phyloP scores from a whole-genome alignment of 2,113 vertebrate species.

The Tachycineta bicolor region DNA sequence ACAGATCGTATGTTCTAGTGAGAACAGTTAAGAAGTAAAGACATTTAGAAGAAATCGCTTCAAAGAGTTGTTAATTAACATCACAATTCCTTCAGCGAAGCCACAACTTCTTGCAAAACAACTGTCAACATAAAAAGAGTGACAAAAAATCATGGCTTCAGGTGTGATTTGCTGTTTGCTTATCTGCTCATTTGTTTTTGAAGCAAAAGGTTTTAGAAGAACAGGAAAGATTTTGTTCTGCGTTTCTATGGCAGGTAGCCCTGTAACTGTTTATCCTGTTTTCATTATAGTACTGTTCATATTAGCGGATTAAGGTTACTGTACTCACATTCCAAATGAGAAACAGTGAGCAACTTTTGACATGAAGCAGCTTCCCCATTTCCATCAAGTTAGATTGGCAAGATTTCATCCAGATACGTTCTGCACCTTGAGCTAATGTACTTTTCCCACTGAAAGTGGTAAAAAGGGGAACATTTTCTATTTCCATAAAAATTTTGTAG shows the following conservation, averaged over 20 bases:
- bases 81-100: neutral
- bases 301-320: neutral
- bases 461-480: neutral
- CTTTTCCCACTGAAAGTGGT: neutral
- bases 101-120: neutral
- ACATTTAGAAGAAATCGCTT: neutral
- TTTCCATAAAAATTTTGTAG: neutral
- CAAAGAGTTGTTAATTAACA: constrained; percentile 5
- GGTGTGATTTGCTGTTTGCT: neutral
- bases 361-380: neutral
- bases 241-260: neutral
- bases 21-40: neutral
- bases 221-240: neutral
- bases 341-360: neutral
- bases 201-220: neutral
- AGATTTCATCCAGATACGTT: neutral
- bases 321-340: neutral
- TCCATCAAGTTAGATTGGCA: neutral
- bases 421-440: neutral
- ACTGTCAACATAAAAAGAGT: neutral
- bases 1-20: neutral
- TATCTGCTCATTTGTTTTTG: neutral
- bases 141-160: neutral
- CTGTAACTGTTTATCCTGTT: neutral
- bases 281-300: neutral